Base-by-base conservation (phyloP, 2,113 vertebrate species). In the Falco punctatus region DNA sequence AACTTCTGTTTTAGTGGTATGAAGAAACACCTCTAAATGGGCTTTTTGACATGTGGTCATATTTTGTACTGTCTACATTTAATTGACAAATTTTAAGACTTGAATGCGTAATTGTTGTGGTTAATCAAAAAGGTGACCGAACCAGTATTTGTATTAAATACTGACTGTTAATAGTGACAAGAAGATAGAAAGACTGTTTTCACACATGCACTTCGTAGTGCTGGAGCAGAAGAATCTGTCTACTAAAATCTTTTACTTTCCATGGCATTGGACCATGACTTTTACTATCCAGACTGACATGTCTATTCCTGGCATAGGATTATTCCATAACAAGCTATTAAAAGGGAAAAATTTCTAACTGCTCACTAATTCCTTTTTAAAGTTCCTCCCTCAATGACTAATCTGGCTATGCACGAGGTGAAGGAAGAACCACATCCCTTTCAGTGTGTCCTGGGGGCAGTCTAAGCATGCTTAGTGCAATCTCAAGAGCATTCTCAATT, bases 401-500 rank as follows among this genome's bases (percentile, higher is more conserved):
- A 89, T 86, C 77, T 94, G 51, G 35, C 64, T 74, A 42, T 48
- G 38, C n/a, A 38, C 16, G 18, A 84, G 28, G 51, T 81, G 55
- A 92, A 94, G 86, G 72, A 92, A 94, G 83, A 88, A 70, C 80
- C 72, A 86, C 55, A 79, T 94, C 55, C 42, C 67, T 86, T 86
- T 91, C 51, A 66, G 59, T 18, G 14, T 86, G 73, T 91, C 77
- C 90, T 91, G 86, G 80, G 86, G 95, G 91, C 91, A 95, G 83
- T 79, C 89, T 96, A 95, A 84, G 73, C 86, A 86, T 84, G 69
- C 55, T 88, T 86, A 92, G 95, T 64, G 28, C 48, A 86, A 78
- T 46, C 80, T 89, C 80, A 86, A 86, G 75, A 83, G 72, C 55
- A 55, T 67, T 89, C 5, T 1, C 59, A 91, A 61, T 58, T 81